Evolutionary conservation across 2,797 vertebrate genomes (phyloP).

Genomic region (Argentina silus): DNA sequence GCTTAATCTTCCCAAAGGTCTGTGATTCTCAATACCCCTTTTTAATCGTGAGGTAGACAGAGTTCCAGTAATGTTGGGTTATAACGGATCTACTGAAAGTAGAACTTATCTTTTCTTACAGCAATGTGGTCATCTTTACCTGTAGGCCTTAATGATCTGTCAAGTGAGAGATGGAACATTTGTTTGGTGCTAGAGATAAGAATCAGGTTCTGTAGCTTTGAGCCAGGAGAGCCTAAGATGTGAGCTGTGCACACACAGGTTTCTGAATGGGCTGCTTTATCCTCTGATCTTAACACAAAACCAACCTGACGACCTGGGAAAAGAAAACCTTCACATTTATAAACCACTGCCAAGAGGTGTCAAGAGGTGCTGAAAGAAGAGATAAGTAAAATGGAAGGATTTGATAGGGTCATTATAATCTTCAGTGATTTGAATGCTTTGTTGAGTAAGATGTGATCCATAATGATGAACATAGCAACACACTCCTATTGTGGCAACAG

Average conservation of each 20-base stretch:
- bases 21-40: no score
- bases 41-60: no score
- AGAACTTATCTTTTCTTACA: no score
- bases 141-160: no score
- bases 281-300: constrained; percentile 31
- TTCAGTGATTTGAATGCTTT: not conserved
- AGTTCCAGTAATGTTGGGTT: no score
- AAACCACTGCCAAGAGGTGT: constrained; percentile 8
- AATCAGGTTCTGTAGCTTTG: not conserved
- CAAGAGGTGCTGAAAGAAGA: not conserved
- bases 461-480: not conserved
- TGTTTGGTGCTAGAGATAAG: not conserved
- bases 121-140: no score
- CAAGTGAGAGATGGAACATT: not conserved
- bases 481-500: not conserved
- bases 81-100: no score
- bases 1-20: no score
- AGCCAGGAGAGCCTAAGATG: constrained; percentile 3
- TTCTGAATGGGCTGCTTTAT: constrained; percentile 28
- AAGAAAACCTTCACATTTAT: constrained; percentile 10
- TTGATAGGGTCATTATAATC: not conserved
- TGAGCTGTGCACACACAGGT: constrained; percentile 16
- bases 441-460: no score
- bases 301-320: constrained; percentile 23
- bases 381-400: not conserved